phyloP scores from a whole-genome alignment of 92 coral and sea anemone species.

The Ricordea florida region DNA sequence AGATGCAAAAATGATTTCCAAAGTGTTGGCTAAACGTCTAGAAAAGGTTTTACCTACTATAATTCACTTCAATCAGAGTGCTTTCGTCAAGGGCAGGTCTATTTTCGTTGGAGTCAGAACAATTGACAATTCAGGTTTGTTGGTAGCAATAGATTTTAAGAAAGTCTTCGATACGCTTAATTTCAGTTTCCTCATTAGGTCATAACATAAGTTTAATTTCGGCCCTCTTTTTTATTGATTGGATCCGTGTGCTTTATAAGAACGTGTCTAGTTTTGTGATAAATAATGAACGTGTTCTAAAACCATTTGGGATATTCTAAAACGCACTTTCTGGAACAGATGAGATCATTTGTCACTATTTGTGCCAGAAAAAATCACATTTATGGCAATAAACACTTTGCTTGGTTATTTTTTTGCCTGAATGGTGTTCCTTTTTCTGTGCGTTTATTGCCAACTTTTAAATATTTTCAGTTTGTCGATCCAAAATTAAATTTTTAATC shows the following conservation, averaged over 20 bases:
- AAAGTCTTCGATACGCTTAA: slow-evolving; percentile 35
- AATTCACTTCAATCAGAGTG: slow-evolving; percentile 21
- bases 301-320: too few species aligned
- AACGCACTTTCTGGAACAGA: too few species aligned
- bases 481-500: too few species aligned
- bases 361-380: too few species aligned
- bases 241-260: slow-evolving; percentile 4
- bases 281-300: too few species aligned
- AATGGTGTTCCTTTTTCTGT: too few species aligned
- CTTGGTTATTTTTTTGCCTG: too few species aligned
- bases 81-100: slow-evolving; percentile 38
- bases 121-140: slow-evolving; percentile 24
- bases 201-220: slow-evolving; percentile 10
- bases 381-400: too few species aligned
- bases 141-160: slow-evolving; percentile 28
- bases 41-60: slow-evolving; percentile 30
- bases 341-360: too few species aligned
- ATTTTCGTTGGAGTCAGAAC: slow-evolving; percentile 19
- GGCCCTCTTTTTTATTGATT: slow-evolving; percentile 15
- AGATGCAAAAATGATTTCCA: slow-evolving; percentile 26
- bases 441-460: too few species aligned
- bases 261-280: slow-evolving; percentile 19
- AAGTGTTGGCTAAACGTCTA: slow-evolving; percentile 19
- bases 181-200: neutral
- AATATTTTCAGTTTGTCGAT: too few species aligned